Base-by-base conservation (phyloP, 2,113 vertebrate species). In the Cyanoderma ruficeps region DNA sequence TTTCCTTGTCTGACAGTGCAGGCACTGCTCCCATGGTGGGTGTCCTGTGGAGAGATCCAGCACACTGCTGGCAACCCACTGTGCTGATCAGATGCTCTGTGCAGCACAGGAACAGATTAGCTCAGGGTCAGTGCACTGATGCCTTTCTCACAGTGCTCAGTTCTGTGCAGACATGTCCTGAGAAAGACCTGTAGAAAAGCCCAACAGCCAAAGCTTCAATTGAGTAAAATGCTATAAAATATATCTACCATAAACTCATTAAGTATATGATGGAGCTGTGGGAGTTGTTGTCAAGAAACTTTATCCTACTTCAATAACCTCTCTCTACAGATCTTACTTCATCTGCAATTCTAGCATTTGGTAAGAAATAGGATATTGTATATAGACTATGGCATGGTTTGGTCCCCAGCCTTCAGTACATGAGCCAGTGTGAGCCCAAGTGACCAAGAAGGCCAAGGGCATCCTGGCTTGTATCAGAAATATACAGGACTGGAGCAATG, bases 51-150 rank as follows among this genome's bases (percentile, higher is more conserved):
- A 60, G 94, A 6, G 4, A 56, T 56, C 47, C 90, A 86, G 87
- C 68, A 80, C 0, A 5, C 47, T 47, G 1, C 68, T 5, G 9
- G 63, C 67, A 79, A n/a, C 78, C 84, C 6, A 2, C 46, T 1
- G n/a, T 52, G 79, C 75, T 63, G 85, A 57, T 88, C 92, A 87
- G 89, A 70, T 84, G 87, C 56, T 94, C 61, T 21, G 8, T 22
- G 28, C 65, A 49, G 77, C 41, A 64, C 31, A 30, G 65, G 55
- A 60, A 33, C 27, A 79, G 49, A 68, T 82, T 21, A 57, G 68
- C 75, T 31, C 44, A 41, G 90, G 76, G 70, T 84, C 79, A 56
- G 47, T 27, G 76, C 85, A 23, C 68, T 67, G 53, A 55, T 55
- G 71, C 50, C 50, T 88, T 83, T 80, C 83, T 50, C 21, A 65